These are phyloP conservation scores for Hyles vespertilio DNA, from an alignment of 1,140 invertebrate species.

Conservation along the genomic window DNA sequence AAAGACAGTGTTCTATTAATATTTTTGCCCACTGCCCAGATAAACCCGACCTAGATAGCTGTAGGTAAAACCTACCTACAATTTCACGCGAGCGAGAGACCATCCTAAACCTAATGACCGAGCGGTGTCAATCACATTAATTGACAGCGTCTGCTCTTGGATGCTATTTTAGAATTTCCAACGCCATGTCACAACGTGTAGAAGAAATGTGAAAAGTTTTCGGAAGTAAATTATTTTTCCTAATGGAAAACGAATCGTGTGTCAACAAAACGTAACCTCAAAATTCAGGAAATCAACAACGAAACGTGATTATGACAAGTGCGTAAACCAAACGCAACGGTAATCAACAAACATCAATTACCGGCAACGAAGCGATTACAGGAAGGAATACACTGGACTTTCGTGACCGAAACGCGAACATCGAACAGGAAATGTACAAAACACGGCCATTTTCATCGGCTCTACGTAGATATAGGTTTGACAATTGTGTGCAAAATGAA, in stretches of 20 bases:
- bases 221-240: neutral
- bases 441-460: constrained; percentile 69
- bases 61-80: constrained; percentile 2
- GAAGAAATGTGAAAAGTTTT: constrained; percentile 19
- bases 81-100: constrained; percentile 15
- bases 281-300: constrained; percentile 61
- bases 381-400: constrained; percentile 10
- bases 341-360: constrained; percentile 18
- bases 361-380: constrained; percentile 10
- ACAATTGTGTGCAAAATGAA: constrained; percentile 29
- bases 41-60: too few species aligned
- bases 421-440: constrained; percentile 50
- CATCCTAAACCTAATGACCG: constrained; percentile 48
- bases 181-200: constrained; percentile 20
- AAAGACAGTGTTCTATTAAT: too few species aligned
- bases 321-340: constrained; percentile 16
- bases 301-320: constrained; percentile 52
- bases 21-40: too few species aligned
- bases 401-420: constrained; percentile 32
- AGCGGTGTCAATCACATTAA: constrained; percentile 68
- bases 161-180: constrained; percentile 53
- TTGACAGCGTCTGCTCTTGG: constrained; percentile 52
- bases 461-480: constrained; percentile 42
- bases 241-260: constrained; percentile 28
- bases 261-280: constrained; percentile 70